These are phyloP conservation scores for Oreochromis niloticus DNA, from an alignment of 2,113 vertebrate genomes.

Conservation along the genomic window DNA sequence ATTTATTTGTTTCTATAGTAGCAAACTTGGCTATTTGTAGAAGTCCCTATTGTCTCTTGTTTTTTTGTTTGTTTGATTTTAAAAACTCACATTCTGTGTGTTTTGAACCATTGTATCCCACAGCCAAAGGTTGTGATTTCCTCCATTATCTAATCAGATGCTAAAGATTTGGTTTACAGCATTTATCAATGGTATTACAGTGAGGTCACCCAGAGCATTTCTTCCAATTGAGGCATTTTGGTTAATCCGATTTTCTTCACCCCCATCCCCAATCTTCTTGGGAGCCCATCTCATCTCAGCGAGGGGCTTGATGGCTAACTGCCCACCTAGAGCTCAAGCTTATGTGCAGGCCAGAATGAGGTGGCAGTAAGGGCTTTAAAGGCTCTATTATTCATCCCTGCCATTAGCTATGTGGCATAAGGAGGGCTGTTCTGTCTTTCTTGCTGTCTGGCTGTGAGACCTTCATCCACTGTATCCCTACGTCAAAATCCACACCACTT, in stretches of 20 bases:
- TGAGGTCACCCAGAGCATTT: slow-evolving; percentile 32
- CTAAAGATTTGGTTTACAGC: slow-evolving; percentile 49
- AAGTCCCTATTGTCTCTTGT: background rate
- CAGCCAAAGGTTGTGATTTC: slow-evolving; percentile 8
- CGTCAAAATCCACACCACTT: background rate
- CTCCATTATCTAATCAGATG: slow-evolving; percentile 41
- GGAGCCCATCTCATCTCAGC: slow-evolving; percentile 39
- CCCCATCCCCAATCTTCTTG: slow-evolving; percentile 50
- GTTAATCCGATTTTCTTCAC: slow-evolving; percentile 55
- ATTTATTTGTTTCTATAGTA: slow-evolving; percentile 56
- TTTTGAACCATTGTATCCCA: background rate
- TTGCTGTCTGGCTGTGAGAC: slow-evolving; percentile 9
- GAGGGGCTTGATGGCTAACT: slow-evolving; percentile 37
- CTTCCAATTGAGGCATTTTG: slow-evolving; percentile 42
- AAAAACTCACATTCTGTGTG: background rate
- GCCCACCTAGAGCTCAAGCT: slow-evolving; percentile 27
- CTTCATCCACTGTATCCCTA: background rate
- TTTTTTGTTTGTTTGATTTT: background rate
- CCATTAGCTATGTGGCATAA: slow-evolving; percentile 48
- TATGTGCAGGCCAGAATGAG: slow-evolving; percentile 42
- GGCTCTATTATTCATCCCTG: slow-evolving; percentile 43
- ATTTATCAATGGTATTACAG: slow-evolving; percentile 41
- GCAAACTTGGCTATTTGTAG: slow-evolving; percentile 28
- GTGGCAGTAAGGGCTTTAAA: slow-evolving; percentile 41
- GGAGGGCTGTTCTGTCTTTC: slow-evolving; percentile 15